A percentile compares a stretch with the other conserved stretches of the same genome.
Conservation (phyloP, 2,797 vertebrate species). For the Trachurus trachurus region DNA sequence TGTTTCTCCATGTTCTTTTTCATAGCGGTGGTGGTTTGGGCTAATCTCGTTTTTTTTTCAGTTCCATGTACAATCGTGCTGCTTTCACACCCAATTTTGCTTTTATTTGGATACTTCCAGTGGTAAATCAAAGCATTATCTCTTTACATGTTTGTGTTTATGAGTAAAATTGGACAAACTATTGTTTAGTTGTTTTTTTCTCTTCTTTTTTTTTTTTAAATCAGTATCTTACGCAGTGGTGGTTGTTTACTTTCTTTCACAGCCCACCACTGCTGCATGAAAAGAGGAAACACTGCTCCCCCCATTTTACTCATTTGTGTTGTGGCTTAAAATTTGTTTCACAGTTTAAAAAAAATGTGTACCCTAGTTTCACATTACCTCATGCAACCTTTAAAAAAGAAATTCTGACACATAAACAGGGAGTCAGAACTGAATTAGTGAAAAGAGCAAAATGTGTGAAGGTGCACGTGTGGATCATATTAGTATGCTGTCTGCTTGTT, state of each 20-base stretch:
- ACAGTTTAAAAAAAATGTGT: slow-evolving; percentile 34
- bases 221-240: slow-evolving; percentile 55
- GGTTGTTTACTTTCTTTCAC: slow-evolving; percentile 54
- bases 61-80: slow-evolving; percentile 48
- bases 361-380: slow-evolving; percentile 61
- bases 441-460: slow-evolving; percentile 47
- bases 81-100: slow-evolving; percentile 63
- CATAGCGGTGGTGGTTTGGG: slow-evolving; percentile 63
- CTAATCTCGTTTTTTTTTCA: slow-evolving; percentile 49
- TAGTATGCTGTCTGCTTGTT: slow-evolving; percentile 55
- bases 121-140: slow-evolving; percentile 68
- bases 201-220: slow-evolving; percentile 25
- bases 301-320: slow-evolving; percentile 65
- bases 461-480: slow-evolving; percentile 47
- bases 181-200: slow-evolving; percentile 2
- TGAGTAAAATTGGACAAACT: slow-evolving; percentile 55
- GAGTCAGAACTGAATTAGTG: slow-evolving; percentile 32
- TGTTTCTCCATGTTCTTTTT: slow-evolving; percentile 57
- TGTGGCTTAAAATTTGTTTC: slow-evolving; percentile 65
- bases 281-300: slow-evolving; percentile 65
- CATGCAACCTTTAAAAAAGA: slow-evolving; percentile 36
- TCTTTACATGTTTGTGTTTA: slow-evolving; percentile 62
- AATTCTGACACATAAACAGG: slow-evolving; percentile 31
- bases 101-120: slow-evolving; percentile 71
- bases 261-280: slow-evolving; percentile 65